Conservation (phyloP, 2,797 vertebrate genomes). For the Aldrovandia affinis region DNA sequence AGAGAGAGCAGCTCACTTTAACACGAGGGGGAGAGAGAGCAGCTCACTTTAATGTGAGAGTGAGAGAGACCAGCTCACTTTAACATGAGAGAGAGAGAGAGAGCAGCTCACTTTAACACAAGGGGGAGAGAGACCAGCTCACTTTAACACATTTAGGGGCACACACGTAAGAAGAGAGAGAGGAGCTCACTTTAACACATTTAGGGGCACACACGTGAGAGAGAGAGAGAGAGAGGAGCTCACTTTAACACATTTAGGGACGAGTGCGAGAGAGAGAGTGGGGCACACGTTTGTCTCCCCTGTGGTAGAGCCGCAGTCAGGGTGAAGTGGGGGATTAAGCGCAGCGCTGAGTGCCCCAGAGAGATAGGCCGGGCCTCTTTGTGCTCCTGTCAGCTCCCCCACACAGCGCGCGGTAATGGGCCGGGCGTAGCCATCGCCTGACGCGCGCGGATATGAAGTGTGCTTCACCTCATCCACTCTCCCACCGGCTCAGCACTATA, state of each 20-base stretch:
- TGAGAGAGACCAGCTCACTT: neutral
- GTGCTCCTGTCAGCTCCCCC: conserved; percentile 51
- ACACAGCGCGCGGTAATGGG: neutral
- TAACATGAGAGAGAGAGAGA: no score
- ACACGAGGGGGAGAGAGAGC: neutral
- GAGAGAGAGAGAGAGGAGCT: neutral
- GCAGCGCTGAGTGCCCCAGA: conserved; percentile 46
- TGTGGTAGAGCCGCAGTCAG: conserved; percentile 41
- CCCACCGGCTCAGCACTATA: neutral
- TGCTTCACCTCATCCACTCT: neutral
- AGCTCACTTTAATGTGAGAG: neutral
- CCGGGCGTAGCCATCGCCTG: neutral
- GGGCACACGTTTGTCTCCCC: conserved; percentile 49
- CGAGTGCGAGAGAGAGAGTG: conserved; percentile 24
- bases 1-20: no score
- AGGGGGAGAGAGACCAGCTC: no score
- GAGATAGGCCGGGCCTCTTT: conserved; percentile 57
- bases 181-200: neutral
- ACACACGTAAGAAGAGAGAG: neutral
- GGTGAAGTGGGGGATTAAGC: conserved; percentile 55
- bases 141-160: no score
- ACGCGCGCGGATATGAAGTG: neutral
- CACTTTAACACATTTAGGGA: no score
- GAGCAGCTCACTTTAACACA: no score
- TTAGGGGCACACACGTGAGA: neutral